Percentiles rank a stretch among this genome's conserved stretches.
Conservation (phyloP, 2,888 invertebrate species). For the Orthosia cruda region DNA sequence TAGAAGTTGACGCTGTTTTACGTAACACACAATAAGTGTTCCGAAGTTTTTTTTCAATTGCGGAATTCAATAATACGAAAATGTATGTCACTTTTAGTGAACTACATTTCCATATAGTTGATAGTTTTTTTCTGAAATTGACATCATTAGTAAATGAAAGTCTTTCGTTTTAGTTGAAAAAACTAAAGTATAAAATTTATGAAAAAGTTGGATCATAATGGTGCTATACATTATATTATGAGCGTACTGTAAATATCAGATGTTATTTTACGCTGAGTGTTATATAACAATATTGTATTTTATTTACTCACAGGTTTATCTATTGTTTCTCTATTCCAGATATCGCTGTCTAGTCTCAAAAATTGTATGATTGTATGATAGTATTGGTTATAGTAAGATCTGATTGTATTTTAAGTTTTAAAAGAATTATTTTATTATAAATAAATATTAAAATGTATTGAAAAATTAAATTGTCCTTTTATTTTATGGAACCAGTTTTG, state of each 20-base stretch:
- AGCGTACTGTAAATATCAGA: conserved; percentile 68
- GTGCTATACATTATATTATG: conserved; percentile 75
- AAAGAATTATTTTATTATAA: conserved; percentile 85
- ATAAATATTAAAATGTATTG: conserved; percentile 78
- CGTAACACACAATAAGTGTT: neutral
- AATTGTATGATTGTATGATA: conserved; percentile 81
- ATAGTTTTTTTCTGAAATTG: neutral
- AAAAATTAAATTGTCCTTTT: conserved; percentile 48
- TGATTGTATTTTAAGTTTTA: conserved; percentile 84
- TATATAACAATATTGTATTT: conserved; percentile 56
- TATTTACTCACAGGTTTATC: conserved; percentile 63
- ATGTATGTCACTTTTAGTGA: neutral
- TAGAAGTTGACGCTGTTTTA: conserved; percentile 5
- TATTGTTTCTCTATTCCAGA: conserved; percentile 71
- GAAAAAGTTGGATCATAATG: conserved; percentile 79
- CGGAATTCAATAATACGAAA: neutral
- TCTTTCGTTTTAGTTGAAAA: neutral
- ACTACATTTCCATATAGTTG: no score
- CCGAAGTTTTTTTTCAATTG: neutral
- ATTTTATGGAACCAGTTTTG: neutral
- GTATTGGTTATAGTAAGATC: conserved; percentile 84
- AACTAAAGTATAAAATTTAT: conserved; percentile 42
- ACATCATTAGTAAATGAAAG: neutral
- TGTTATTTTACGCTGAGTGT: conserved; percentile 54
- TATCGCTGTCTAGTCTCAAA: conserved; percentile 90